Evolutionary conservation across 2,888 invertebrate genomes (phyloP).

Genomic region (Chaetogeoica ovagalla): DNA sequence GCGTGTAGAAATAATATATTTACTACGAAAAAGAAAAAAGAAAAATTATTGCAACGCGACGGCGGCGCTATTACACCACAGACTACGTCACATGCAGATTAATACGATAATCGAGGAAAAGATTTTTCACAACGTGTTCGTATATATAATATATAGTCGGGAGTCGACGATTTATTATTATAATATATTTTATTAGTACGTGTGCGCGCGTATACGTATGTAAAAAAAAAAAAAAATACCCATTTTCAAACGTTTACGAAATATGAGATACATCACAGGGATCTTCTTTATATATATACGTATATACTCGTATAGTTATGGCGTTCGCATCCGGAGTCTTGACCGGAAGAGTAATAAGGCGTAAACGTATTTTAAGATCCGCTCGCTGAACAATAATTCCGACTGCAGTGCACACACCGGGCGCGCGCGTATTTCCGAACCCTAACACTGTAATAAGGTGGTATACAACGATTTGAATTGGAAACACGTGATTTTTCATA

Average conservation of each 20-base stretch:
- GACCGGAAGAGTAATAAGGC: constrained; percentile 49
- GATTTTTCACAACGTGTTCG: constrained; percentile 23
- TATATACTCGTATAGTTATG: background rate
- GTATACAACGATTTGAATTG: no score
- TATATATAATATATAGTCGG: background rate
- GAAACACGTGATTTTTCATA: no score
- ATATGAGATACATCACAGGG: constrained; percentile 22
- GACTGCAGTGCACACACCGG: background rate
- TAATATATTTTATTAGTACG: background rate
- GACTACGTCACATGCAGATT: background rate
- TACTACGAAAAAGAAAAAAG: background rate
- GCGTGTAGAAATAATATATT: background rate
- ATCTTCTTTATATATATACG: background rate
- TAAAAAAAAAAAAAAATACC: constrained; percentile 30
- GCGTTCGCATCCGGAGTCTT: constrained; percentile 36
- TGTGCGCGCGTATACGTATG: background rate
- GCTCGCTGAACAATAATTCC: constrained; percentile 6
- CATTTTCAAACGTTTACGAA: background rate
- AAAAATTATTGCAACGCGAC: constrained; percentile 10
- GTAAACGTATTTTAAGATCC: constrained; percentile 42
- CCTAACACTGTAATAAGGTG: no score
- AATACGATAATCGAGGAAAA: background rate
- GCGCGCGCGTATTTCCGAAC: no score
- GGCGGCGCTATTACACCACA: background rate
- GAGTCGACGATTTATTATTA: constrained; percentile 29